These are phyloP conservation scores for Doris montereyensis DNA, from an alignment of 2,888 invertebrate species.

Conservation along the genomic window DNA sequence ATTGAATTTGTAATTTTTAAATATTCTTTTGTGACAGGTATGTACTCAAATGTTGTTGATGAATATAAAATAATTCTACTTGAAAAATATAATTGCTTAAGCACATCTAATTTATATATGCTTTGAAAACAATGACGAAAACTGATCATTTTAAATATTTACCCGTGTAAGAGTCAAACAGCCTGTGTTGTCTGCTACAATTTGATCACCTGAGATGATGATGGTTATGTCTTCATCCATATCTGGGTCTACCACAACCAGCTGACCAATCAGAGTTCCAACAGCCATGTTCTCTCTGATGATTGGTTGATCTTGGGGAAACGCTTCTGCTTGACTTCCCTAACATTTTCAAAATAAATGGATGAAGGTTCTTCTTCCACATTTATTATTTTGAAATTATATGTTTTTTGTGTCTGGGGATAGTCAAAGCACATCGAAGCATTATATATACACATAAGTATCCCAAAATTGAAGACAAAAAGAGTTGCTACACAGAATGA, in stretches of 20 bases:
- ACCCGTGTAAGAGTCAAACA: slow-evolving; percentile 27
- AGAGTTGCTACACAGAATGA: too few relatives aligned
- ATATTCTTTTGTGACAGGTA: too few relatives aligned
- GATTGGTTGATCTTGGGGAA: slow-evolving; percentile 24
- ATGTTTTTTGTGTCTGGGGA: slow-evolving; percentile 41
- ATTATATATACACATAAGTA: too few relatives aligned
- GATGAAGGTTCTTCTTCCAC: slow-evolving; percentile 49
- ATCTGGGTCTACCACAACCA: slow-evolving; percentile 29
- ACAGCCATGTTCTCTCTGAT: slow-evolving; percentile 23
- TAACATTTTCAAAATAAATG: slow-evolving; percentile 32
- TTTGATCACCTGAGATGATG: not conserved
- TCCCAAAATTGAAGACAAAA: too few relatives aligned
- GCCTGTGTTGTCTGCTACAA: not conserved
- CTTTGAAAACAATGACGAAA: too few relatives aligned
- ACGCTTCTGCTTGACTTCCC: not conserved
- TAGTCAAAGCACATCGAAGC: too few relatives aligned
- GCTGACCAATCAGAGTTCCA: slow-evolving; percentile 24
- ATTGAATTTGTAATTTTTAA: too few relatives aligned
- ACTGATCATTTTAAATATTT: not conserved
- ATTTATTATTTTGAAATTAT: slow-evolving; percentile 45
- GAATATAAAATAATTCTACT: too few relatives aligned
- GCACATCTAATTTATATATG: too few relatives aligned
- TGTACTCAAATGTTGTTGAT: too few relatives aligned
- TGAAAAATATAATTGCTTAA: too few relatives aligned
- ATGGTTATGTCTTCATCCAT: slow-evolving; percentile 21